Conservation (phyloP, 2,797 vertebrate genomes). For the Sebastes ruberrimus region DNA sequence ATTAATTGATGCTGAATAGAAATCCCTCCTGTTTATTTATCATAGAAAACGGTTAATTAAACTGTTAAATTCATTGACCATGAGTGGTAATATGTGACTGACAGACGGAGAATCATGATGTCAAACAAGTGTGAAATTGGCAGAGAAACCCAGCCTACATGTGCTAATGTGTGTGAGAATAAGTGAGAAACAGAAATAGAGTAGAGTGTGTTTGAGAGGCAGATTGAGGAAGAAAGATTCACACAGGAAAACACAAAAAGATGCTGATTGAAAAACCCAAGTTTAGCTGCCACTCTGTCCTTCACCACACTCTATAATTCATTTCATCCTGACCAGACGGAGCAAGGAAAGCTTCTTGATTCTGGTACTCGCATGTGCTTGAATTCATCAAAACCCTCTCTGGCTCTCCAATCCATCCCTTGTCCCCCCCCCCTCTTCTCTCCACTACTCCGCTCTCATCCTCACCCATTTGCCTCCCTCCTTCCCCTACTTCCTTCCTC, state of each 20-base stretch:
- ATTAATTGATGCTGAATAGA: neutral
- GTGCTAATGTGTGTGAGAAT: neutral
- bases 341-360: constrained; percentile 11
- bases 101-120: neutral
- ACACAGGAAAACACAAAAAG: neutral
- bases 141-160: neutral
- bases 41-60: neutral
- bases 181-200: neutral
- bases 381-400: constrained; percentile 13
- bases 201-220: neutral
- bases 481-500: neutral
- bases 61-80: neutral
- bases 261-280: neutral
- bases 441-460: neutral
- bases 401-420: neutral
- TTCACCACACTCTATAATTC: constrained; percentile 47
- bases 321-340: constrained; percentile 30
- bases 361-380: constrained; percentile 12
- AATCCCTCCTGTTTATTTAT: neutral
- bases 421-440: neutral
- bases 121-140: constrained; percentile 18
- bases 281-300: neutral
- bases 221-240: neutral
- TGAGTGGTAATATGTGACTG: neutral
- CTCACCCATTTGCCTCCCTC: neutral